Percentiles rank a stretch among this genome's conserved stretches.
These are phyloP conservation scores for Oophaga sylvatica DNA, from an alignment of 2,797 vertebrate genomes.

Conservation along the genomic window DNA sequence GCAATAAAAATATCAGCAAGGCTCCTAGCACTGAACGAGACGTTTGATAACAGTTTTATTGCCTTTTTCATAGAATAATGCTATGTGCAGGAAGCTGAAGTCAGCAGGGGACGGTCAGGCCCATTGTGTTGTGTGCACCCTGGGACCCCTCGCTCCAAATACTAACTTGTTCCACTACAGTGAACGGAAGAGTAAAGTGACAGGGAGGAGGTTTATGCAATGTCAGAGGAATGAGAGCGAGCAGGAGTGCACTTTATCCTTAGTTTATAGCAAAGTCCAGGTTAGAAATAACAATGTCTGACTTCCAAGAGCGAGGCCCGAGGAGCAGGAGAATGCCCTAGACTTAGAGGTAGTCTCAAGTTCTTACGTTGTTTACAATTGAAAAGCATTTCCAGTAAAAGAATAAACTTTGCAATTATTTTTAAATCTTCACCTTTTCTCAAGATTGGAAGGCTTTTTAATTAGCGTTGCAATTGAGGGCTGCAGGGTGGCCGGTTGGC, in stretches of 20 bases:
- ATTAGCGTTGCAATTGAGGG: no score
- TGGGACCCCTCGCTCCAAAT: conserved; percentile 56
- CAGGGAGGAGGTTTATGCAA: conserved; percentile 56
- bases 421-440: no score
- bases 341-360: no score
- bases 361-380: no score
- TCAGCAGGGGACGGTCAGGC: conserved; percentile 56
- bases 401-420: no score
- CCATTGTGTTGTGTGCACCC: conserved; percentile 66
- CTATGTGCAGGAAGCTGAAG: conserved; percentile 65
- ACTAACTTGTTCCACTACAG: conserved; percentile 51
- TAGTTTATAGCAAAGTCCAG: conserved; percentile 33
- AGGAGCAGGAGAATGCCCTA: no score
- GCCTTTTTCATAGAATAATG: conserved; percentile 8
- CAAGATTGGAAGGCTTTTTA: no score
- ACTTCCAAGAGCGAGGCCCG: not conserved
- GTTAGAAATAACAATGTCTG: conserved; percentile 2
- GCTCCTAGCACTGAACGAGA: not conserved
- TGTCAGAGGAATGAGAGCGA: not conserved
- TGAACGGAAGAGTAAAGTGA: conserved; percentile 26
- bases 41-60: conserved; percentile 49
- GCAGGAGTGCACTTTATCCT: not conserved
- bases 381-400: no score
- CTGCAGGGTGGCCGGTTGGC: no score
- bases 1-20: conserved; percentile 3